These are phyloP conservation scores for Percopsis transmontana DNA, from an alignment of 2,113 vertebrate genomes.

Conservation along the genomic window DNA sequence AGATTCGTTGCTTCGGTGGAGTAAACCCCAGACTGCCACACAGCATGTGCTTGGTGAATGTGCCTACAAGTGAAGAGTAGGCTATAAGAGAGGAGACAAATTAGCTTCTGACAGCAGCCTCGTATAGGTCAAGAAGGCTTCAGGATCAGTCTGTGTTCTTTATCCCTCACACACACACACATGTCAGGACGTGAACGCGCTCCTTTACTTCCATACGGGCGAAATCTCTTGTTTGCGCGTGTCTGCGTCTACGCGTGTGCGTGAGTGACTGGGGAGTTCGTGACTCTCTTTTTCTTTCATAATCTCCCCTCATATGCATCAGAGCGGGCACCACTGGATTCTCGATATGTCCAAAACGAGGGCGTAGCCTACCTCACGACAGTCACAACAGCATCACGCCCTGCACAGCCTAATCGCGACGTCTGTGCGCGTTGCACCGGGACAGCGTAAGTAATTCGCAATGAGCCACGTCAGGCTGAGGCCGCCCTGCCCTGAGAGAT, in stretches of 20 bases:
- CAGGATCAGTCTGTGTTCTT: no score
- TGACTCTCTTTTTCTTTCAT: not conserved
- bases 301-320: not conserved
- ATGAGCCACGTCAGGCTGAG: constrained; percentile 45
- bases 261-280: no score
- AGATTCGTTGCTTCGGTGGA: no score
- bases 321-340: not conserved
- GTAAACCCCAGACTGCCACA: not conserved
- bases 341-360: not conserved
- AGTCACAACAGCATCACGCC: no score
- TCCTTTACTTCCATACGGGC: no score
- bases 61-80: not conserved
- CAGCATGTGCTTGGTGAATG: not conserved
- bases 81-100: constrained; percentile 28
- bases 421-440: constrained; percentile 64
- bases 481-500: constrained; percentile 56
- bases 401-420: constrained; percentile 38
- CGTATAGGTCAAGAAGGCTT: constrained; percentile 36
- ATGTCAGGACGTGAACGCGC: constrained; percentile 4
- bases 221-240: no score
- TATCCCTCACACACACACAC: no score
- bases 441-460: constrained; percentile 56
- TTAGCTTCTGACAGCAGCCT: constrained; percentile 2
- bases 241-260: constrained; percentile 29
- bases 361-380: no score